Evolutionary conservation across 2,113 vertebrate genomes (phyloP), one percentile per base, ranked within the genome.

Genomic region (Tetrao urogallus): DNA sequence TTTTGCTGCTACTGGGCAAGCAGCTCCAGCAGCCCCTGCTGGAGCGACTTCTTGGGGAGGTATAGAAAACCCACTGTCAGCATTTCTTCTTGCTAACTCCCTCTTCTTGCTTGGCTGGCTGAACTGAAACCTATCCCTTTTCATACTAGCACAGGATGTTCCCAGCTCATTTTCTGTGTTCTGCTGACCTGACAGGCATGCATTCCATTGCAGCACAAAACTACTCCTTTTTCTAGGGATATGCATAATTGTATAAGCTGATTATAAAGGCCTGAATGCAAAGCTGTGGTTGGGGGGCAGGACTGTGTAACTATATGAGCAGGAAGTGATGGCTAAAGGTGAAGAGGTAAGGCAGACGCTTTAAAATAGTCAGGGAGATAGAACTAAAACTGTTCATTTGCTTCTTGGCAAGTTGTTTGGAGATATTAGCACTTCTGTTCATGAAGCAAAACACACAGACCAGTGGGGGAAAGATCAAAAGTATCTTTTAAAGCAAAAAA

Each of bases 11-110:
- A 30, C 97, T 92, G 98, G 96, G 32, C 98, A 97, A 14, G 96
- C 97, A 6, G 96, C 98, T 94, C 92, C 98, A 27, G 98, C 97
- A n/a, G 95, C 97, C 36, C 70, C 98, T 10, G 97, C 96, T 54
- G 98, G 98, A 69, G 98, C 98, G 90, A 98, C 98, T 40, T 97
- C 98, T 0, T 99, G 99, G 99, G 99, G 99, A 98, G 99, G 99
- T 99, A 98, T 98, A 94, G 87, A 87, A 75, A 70, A 47, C 52
- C 88, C 91, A n/a, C 28, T 97, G 4, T 82, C 87, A 83, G 69
- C 86, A 60, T 73, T 52, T 64, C 58, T 89, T 60, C 85, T 88
- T 88, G 61, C 57, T 75, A 11, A 32, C 72, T 80, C 32, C 4
- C 0, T 92, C 57, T 40, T 38, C 74, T 81, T 92, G 72, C 72